Base-by-base conservation (phyloP, 2,888 invertebrate species). In the Maniola hyperantus region DNA sequence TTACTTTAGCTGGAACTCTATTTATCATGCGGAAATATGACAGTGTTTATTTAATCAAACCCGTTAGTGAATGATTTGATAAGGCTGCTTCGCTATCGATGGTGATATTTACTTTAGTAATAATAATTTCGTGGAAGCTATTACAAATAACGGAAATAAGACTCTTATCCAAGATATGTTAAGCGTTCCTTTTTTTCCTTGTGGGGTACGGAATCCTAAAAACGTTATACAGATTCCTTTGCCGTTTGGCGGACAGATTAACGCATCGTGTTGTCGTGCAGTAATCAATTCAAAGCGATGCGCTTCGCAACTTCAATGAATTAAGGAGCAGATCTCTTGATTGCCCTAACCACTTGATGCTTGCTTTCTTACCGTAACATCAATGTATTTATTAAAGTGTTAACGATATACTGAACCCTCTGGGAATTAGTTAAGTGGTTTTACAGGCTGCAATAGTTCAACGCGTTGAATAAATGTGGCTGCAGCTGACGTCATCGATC, bases 311-410 rank as follows among this genome's bases (percentile, higher is more conserved):
- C 60, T 44, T 66, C 66, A 69, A 60, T 69, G 42, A 67, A n/a
- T n/a, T n/a, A n/a, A n/a, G n/a, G n/a, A 62, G 58, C 18, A 60
- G 62, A 42, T 62, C 39, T 53, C 61, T 67, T 64, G 67, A 69
- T 67, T 69, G 65, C n/a, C 55, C 33, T 61, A 60, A 66, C 66
- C 66, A 57, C 66, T 64, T 61, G 51, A 33, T 57, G 44, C 60
- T 63, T 66, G 26, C 10, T 64, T 48, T 42, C 33, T 62, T 54
- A 63, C 62, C 58, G 59, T 65, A 65, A 66, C 61, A 62, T 51
- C 44, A n/a, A n/a, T 58, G 65, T 58, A 39, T 48, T 50, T 54
- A n/a, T 13, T 57, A 13, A 42, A 39, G 57, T 8, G 26, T 42
- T 4, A 11, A 18, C 18, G 10, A 50, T 18, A n/a, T 4, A 26